Evolutionary conservation across 2,113 vertebrate species (phyloP).

Genomic region (Pogona vitticeps): DNA sequence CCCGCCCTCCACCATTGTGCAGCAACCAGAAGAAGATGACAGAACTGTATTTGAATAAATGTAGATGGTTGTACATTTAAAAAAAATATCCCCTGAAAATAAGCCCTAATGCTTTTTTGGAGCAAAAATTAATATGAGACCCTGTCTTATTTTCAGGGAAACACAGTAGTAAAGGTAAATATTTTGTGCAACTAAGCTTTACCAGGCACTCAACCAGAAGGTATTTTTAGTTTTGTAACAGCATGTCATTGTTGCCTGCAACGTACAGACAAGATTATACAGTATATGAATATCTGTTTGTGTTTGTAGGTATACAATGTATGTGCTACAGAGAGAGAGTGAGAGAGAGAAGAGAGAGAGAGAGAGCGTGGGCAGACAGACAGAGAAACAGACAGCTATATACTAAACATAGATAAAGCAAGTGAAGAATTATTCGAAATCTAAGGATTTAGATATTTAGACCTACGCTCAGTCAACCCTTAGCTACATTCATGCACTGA

Average conservation of each 20-base stretch:
- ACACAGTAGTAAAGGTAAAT: constrained; percentile 8
- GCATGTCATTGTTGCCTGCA: not conserved
- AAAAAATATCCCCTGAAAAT: too few relatives aligned
- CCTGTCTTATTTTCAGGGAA: too few relatives aligned
- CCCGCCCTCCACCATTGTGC: too few relatives aligned
- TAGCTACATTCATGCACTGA: not conserved
- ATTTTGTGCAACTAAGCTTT: constrained; percentile 9
- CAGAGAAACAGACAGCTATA: too few relatives aligned
- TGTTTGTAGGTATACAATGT: not conserved
- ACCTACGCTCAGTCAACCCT: not conserved
- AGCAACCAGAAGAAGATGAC: too few relatives aligned
- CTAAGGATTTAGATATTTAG: not conserved
- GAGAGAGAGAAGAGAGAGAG: not conserved
- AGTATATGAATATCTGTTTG: too few relatives aligned
- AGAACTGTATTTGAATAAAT: too few relatives aligned
- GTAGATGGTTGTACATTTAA: too few relatives aligned
- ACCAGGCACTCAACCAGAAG: not conserved
- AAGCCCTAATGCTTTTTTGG: too few relatives aligned
- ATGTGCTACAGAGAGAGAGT: not conserved
- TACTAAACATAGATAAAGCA: not conserved
- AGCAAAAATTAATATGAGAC: too few relatives aligned
- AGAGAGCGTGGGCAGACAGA: not conserved
- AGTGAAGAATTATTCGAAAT: not conserved
- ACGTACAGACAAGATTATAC: too few relatives aligned
- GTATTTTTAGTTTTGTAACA: not conserved